Base-by-base conservation (phyloP, 1,140 invertebrate genomes). In the Harpegnathos saltator region DNA sequence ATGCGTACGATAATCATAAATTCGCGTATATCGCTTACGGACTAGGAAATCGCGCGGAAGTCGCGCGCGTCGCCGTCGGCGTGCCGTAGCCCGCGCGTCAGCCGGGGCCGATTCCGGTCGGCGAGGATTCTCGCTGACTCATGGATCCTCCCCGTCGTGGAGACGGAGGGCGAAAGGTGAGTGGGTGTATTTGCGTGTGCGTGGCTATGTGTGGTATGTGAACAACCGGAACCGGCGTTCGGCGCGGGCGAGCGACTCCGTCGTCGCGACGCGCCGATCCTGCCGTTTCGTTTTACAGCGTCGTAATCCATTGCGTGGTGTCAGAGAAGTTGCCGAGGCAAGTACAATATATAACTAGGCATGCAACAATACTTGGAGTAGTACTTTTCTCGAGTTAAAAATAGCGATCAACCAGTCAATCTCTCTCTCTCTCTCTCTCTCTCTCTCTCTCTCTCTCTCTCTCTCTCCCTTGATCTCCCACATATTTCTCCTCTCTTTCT, bases 351-450 rank as follows among this genome's bases (percentile, higher is more conserved):
- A 91, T 92, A 93, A 92, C 91, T 93, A 93, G 89, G 92, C 93
- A 94, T 94, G 93, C 93, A 93, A 93, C 92, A 93, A 93, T 94
- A 92, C 83, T 77, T 89, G 89, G 89, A 93, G 91, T 91, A 86
- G 71, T 90, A 89, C 78, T 80, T 85, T 87, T 83, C 83, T 81
- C 78, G 54, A 90, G 91, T 94, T 91, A 91, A 93, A 94, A 94
- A 92, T 93, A 93, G 90, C 91, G 83, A 81, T 89, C 54, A 80
- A 58, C 44, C 80, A 83, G 81, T 69, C 74, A 69, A 85, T 83
- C 74, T 87, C 77, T 74, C 61, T 73, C 69, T 88, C 68, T 61
- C 29, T 80, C 54, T 77, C 22, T 38, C n/a, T 65, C 50, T 50
- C 77, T 82, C 75, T 58, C 75, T 26, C 26, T 33, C 68, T 38